Base-by-base conservation (phyloP, 2,113 vertebrate genomes). In the Hemiprocne comata region DNA sequence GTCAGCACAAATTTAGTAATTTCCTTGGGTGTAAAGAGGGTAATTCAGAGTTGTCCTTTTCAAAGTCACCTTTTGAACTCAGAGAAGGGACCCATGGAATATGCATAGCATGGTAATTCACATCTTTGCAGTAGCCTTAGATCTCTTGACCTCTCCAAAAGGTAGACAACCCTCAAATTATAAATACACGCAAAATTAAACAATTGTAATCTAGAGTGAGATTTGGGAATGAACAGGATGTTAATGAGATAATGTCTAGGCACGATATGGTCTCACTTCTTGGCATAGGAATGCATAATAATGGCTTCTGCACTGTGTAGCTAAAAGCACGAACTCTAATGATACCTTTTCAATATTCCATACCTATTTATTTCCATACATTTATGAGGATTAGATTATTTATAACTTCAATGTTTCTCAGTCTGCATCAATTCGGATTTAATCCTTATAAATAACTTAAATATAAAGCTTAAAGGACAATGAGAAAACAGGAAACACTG, bases 211-310 rank as follows among this genome's bases (percentile, higher is more conserved):
- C 76, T 75, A 61, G 69, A 44, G 88, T 84, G 88, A 74, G 72
- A 81, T 88, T 84, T 80, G 50, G 54, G n/a, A 92, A 91, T 42
- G 75, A 94, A 57, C n/a, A 86, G 82, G 87, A 69, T 94, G 90
- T 78, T 95, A 96, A 94, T 88, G 82, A 94, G 76, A 86, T 77
- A 77, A 88, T 57, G 75, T 93, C 79, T 84, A 51, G 57, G 85
- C 65, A 69, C 57, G 64, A 80, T 80, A 73, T 5, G 24, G 67
- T 69, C 67, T 92, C 78, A 71, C 64, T 89, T 85, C 44, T 92
- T 94, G 92, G 88, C 79, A 80, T 33, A 54, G 44, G 82, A 89
- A 66, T 21, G 11, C 25, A 4, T 62, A 80, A 76, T 58, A 26
- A 51, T 42, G 40, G 77, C 75, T 77, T 46, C 65, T 78, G 42